Evolutionary conservation across 2,888 invertebrate species (phyloP).

Genomic region (Rhogogaster chlorosoma): DNA sequence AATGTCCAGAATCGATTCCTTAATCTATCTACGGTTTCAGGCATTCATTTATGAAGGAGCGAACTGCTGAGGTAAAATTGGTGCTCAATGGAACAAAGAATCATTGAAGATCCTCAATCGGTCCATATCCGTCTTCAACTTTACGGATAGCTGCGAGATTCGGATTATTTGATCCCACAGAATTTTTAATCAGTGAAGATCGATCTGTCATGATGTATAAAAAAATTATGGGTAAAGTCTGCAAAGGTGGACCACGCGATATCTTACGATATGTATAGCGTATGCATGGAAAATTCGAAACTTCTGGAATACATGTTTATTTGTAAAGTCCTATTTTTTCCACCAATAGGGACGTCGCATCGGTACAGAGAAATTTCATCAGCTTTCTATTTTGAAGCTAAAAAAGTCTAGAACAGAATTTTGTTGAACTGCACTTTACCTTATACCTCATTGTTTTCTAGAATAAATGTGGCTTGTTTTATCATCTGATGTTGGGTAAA

Average conservation of each 20-base stretch:
- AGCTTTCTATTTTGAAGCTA: neutral
- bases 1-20: neutral
- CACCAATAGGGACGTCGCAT: neutral
- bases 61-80: neutral
- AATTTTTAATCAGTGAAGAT: neutral
- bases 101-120: neutral
- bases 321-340: neutral
- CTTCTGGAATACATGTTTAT: neutral
- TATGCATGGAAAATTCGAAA: neutral
- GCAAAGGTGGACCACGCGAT: neutral
- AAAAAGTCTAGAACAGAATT: neutral
- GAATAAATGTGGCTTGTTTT: neutral
- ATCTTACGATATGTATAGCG: neutral
- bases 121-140: neutral
- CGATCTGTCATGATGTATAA: neutral
- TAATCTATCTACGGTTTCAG: neutral
- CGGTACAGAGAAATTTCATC: no score
- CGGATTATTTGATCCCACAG: neutral
- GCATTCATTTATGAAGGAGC: neutral
- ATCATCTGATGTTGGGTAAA: neutral
- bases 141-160: neutral
- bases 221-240: neutral
- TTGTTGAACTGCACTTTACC: neutral
- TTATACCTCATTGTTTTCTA: neutral
- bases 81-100: neutral